Base-by-base conservation (phyloP, 2,113 vertebrate genomes). In the Nyctibius bracteatus region DNA sequence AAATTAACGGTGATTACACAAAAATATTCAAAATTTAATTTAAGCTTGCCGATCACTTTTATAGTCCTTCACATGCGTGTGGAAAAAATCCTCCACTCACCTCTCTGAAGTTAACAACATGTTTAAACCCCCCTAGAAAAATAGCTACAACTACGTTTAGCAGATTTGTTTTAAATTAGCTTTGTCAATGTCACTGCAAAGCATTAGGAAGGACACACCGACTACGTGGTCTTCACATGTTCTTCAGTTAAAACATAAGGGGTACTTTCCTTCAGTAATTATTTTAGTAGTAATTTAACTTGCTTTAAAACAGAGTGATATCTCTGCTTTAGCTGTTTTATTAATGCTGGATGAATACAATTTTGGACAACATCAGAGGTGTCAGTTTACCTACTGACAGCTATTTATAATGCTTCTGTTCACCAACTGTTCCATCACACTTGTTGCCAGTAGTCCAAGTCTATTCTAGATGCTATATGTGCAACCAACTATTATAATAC, bases 11-110 rank as follows among this genome's bases (percentile, higher is more conserved):
- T 55, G 90, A 93, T 88, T 94, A 93, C 59, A 93, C 30, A 68
- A 94, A 96, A 97, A 96, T 96, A 94, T 47, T 92, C 57, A 73
- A 78, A 94, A 95, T 79, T 87, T 52, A 81, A 90, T 93, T 95
- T 83, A 65, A 70, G 81, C 51, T 86, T 88, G 86, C 71, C 79
- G 68, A 61, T 93, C 94, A 82, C 58, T 93, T 88, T 65, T 61
- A 33, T 17, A 85, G 88, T 65, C 84, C 65, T 89, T 95, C 84
- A 72, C 61, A 54, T 8, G 44, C 33, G 24, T 6, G 43, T 57
- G 63, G 79, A 88, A 83, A 81, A 72, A 90, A 86, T 81, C 86
- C 67, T 80, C 62, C 62, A 47, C 92, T 93, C 75, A 90, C 86
- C 67, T 83, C 72, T 93, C 25, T 77, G 75, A 92, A 86, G 86